Conservation (phyloP, 1,140 invertebrate genomes). For the Potamilus streckersoni region DNA sequence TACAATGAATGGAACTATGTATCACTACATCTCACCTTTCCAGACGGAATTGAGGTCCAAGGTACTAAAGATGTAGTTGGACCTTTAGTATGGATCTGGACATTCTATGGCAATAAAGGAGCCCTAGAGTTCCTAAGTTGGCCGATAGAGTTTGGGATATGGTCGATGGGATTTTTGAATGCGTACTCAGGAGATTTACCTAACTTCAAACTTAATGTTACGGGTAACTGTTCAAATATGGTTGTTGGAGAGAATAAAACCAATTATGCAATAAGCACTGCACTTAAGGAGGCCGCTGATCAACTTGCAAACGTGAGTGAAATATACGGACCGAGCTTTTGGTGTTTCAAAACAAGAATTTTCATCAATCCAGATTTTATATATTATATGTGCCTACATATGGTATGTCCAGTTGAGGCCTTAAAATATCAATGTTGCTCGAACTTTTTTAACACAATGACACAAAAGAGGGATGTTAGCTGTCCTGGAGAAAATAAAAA, state of each 20-base stretch:
- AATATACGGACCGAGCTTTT: slow-evolving; percentile 22
- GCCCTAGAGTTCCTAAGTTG: slow-evolving; percentile 16
- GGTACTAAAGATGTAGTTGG: slow-evolving; percentile 3
- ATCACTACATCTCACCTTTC: slow-evolving; percentile 8
- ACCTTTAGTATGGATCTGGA: slow-evolving; percentile 20
- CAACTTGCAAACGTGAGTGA: not conserved
- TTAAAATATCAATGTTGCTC: slow-evolving; percentile 15
- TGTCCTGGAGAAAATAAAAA: not conserved
- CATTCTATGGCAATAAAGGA: slow-evolving; percentile 21
- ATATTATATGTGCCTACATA: slow-evolving; percentile 21
- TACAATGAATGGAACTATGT: slow-evolving; percentile 7
- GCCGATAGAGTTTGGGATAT: slow-evolving; percentile 25
- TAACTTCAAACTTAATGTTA: not conserved
- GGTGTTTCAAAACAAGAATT: slow-evolving; percentile 11
- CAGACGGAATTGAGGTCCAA: not conserved
- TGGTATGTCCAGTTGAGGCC: slow-evolving; percentile 20
- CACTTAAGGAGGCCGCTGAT: slow-evolving; percentile 3
- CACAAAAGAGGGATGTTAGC: not conserved
- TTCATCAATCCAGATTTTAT: slow-evolving; percentile 4
- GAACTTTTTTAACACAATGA: slow-evolving; percentile 5
- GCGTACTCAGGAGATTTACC: slow-evolving; percentile 3
- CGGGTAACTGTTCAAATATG: slow-evolving; percentile 25
- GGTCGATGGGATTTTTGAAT: slow-evolving; percentile 19
- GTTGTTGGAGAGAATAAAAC: slow-evolving; percentile 2
- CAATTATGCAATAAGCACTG: slow-evolving; percentile 10